Percentiles rank a stretch among this genome's conserved stretches.
These are phyloP conservation scores for Phacellophora camtschatica DNA, from an alignment of 30 jellyfish, hydroid and myxozoan species.

Conservation along the genomic window DNA sequence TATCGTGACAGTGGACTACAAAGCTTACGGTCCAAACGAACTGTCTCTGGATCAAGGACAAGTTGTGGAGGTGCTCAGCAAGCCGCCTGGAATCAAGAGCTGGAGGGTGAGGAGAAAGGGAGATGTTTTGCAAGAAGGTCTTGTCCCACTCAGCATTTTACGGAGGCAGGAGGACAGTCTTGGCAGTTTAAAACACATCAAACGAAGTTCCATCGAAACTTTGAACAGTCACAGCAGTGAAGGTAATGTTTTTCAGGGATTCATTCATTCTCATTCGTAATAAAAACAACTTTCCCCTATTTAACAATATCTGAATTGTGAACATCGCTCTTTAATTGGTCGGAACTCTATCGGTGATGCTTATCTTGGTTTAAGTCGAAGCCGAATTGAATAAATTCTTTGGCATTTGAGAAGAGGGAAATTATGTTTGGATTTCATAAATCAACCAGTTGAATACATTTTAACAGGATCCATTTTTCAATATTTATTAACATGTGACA, in stretches of 20 bases:
- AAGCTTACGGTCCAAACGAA: constrained; percentile 75
- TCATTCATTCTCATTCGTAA: neutral
- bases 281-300: no score
- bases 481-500: no score
- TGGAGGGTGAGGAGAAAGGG: constrained; percentile 92
- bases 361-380: no score
- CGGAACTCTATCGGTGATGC: no score
- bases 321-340: no score
- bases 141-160: constrained; percentile 75
- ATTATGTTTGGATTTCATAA: no score
- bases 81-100: constrained; percentile 95
- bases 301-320: no score
- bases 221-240: constrained; percentile 98
- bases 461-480: no score
- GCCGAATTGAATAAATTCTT: no score
- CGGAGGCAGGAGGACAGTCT: constrained; percentile 70
- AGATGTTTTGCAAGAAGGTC: constrained; percentile 82
- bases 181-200: constrained; percentile 46
- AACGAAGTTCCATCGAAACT: constrained; percentile 85
- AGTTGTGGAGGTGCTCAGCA: constrained; percentile 83
- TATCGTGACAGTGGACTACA: constrained; percentile 69
- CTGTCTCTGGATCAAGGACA: constrained; percentile 82
- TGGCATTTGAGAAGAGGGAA: no score
- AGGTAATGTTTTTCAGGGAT: constrained; percentile 38
- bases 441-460: no score